Percentiles rank a stretch among this genome's conserved stretches.
Conservation (phyloP, 2,797 vertebrate genomes). For the Mormyrops attenuatus region DNA sequence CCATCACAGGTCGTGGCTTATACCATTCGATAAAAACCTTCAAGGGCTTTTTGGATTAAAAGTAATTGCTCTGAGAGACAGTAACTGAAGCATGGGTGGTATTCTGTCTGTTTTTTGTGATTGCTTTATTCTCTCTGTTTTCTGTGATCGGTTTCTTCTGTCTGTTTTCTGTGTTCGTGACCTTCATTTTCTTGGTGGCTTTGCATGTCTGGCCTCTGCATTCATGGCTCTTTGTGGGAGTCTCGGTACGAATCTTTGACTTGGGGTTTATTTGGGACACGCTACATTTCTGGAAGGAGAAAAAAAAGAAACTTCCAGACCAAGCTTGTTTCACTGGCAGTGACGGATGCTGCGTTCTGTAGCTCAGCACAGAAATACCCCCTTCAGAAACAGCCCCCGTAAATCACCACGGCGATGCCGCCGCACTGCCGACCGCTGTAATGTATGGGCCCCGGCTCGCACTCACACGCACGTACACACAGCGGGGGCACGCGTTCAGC, state of each 20-base stretch:
- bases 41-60: neutral
- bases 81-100: neutral
- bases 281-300: neutral
- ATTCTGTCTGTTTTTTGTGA: neutral
- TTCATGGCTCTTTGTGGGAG: constrained; percentile 27
- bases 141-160: neutral
- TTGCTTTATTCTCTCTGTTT: neutral
- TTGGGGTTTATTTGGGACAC: constrained; percentile 41
- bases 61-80: neutral
- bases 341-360: constrained; percentile 46
- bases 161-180: neutral
- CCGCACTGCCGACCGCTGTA: constrained; percentile 20
- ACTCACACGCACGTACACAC: constrained; percentile 13
- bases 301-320: constrained; percentile 13
- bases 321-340: constrained; percentile 35
- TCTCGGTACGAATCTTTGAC: constrained; percentile 44
- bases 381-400: constrained; percentile 23
- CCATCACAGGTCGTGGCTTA: neutral
- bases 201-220: neutral
- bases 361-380: constrained; percentile 28
- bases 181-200: neutral
- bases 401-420: constrained; percentile 38
- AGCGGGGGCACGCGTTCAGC: constrained; percentile 14
- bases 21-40: neutral
- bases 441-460: constrained; percentile 15